Evolutionary conservation across 2,113 vertebrate species (phyloP).

Genomic region (Cervus canadensis): DNA sequence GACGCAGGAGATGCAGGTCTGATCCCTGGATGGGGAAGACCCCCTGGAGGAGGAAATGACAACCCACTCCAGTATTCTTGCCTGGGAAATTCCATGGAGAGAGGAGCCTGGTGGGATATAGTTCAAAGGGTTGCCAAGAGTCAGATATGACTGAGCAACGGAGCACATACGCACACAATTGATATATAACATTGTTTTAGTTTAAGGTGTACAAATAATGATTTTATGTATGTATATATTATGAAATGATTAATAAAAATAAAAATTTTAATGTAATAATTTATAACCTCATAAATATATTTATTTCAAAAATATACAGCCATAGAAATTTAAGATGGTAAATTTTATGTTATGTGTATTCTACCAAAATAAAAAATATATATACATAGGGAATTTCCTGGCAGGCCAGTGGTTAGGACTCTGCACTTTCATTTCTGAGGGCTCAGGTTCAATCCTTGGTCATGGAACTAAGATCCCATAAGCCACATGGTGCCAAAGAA

Average conservation of each 20-base stretch:
- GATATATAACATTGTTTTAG: background rate
- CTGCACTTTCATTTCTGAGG: background rate
- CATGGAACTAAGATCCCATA: background rate
- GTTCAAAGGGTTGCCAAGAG: background rate
- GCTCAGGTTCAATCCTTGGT: background rate
- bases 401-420: background rate
- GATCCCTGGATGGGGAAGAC: background rate
- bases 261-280: background rate
- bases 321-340: background rate
- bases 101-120: background rate
- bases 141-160: background rate
- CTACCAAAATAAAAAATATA: background rate
- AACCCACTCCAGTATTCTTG: background rate
- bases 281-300: background rate
- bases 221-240: background rate
- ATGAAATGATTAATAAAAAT: background rate
- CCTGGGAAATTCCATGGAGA: background rate
- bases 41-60: background rate
- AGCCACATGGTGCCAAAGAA: background rate
- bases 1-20: background rate
- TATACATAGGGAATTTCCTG: background rate
- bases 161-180: background rate
- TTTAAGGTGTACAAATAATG: background rate
- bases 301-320: background rate
- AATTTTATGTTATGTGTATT: background rate